Conservation (phyloP, 2,888 invertebrate species). For the Drosophila picticornis region DNA sequence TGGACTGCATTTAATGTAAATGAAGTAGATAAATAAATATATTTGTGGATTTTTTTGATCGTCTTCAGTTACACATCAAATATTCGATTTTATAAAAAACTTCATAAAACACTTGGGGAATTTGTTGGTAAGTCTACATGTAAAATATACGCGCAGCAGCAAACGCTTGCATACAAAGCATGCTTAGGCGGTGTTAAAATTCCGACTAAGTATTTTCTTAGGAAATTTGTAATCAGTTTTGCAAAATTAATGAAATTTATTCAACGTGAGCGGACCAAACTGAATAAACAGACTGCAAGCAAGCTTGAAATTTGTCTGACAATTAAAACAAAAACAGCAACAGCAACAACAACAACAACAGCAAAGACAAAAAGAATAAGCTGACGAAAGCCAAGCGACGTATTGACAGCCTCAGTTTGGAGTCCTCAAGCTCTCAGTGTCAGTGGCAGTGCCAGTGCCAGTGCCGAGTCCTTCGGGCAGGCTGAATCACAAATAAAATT, state of each 20-base stretch:
- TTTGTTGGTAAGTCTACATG: background rate
- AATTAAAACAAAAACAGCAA: constrained; percentile 26
- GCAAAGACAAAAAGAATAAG: background rate
- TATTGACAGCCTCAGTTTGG: constrained; percentile 37
- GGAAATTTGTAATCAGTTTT: constrained; percentile 16
- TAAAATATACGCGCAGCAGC: background rate
- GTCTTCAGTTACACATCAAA: background rate
- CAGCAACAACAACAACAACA: background rate
- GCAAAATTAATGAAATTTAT: constrained; percentile 19
- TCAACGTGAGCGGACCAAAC: constrained; percentile 10
- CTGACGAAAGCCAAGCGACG: constrained; percentile 10
- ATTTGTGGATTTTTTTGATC: background rate
- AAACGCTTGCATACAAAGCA: background rate
- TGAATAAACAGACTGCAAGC: constrained; percentile 8
- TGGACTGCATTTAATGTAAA: background rate
- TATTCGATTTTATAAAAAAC: background rate
- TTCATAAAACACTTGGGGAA: background rate
- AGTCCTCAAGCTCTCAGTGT: background rate
- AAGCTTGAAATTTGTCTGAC: constrained; percentile 24
- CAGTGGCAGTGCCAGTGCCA: background rate
- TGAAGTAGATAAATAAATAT: background rate
- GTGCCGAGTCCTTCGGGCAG: constrained; percentile 40
- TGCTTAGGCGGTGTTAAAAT: background rate
- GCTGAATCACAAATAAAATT: constrained; percentile 57
- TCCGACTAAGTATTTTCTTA: background rate